Evolutionary conservation across 2,797 vertebrate genomes (phyloP).

Genomic region (Helarctos malayanus): DNA sequence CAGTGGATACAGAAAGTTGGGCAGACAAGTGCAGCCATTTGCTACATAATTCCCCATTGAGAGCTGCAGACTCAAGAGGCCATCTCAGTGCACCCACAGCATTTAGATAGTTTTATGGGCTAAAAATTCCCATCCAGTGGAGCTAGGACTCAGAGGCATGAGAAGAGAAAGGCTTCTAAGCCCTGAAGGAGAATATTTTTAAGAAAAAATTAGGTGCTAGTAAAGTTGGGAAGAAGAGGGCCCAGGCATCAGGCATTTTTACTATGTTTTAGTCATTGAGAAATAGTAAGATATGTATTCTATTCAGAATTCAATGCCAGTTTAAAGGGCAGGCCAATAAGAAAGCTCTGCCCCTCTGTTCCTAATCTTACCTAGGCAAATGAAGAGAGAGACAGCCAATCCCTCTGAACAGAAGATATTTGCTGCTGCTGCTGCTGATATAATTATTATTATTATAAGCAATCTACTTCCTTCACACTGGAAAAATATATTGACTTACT

Average conservation of each 20-base stretch:
- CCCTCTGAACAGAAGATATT: not conserved
- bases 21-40: not conserved
- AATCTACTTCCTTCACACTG: not conserved
- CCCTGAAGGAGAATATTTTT: not conserved
- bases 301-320: not conserved
- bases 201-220: not conserved
- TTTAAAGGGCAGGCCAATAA: not conserved
- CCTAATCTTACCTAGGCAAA: not conserved
- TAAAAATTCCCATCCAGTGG: not conserved
- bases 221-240: not conserved
- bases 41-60: not conserved
- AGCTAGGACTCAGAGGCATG: not conserved
- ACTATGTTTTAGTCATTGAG: not conserved
- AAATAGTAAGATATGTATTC: not conserved
- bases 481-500: conserved; percentile 11
- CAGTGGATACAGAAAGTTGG: not conserved
- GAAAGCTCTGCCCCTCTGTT: not conserved
- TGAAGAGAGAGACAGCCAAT: not conserved
- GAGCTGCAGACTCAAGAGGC: not conserved
- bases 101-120: not conserved
- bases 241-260: not conserved
- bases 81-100: not conserved
- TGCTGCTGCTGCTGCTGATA: not conserved
- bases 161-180: not conserved
- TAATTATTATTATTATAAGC: not conserved